Evolutionary conservation across 1,140 invertebrate genomes (phyloP), one percentile per base, ranked within the genome.

Genomic region (Pseudobourletiella spinata): DNA sequence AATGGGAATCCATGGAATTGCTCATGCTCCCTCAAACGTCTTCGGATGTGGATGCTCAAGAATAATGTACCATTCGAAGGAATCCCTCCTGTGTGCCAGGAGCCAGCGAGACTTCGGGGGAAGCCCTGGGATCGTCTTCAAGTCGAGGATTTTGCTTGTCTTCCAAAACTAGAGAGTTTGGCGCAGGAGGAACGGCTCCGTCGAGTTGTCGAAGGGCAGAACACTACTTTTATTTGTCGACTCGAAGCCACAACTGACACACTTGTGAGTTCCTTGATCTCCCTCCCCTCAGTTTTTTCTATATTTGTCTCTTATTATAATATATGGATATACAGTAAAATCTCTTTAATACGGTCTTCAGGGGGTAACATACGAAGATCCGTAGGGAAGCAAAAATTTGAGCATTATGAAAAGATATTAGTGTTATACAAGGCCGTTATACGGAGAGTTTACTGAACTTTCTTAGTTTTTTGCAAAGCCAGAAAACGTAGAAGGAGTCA

Each of bases 1-100:
- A 80, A 85, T 16, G 80, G 79, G 30, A 91, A 91, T 74, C 85
- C 84, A 0, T 90, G 87, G 88, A 84, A 88, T 72, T 91, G 88
- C 73, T 83, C 86, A 30, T 91, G 88, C 73, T 76, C 78, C 18
- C 73, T 90, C n/a, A 77, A 86, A 63, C 83, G 86, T 0, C 72
- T 89, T 29, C 73, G 85, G 16, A 80, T 84, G 62, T 91, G 88
- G 88, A 87, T 90, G 83, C 72, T 84, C 48, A 77, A 79, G 52
- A 81, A 83, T 70, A 90, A 89, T 71, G 82, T 91, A 44, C 86
- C 86, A 2, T 82, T 81, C 43, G 57, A 54, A 2, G 60, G 56
- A 3, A 77, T 82, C 22, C 83, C 85, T 8, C 86, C 87, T 0
- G 76, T 80, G 1, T 90, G 88, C 72, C 75, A 78, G 18, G 72